Percentiles rank a stretch among this genome's conserved stretches.
These are phyloP conservation scores for Nothocercus julius DNA, from an alignment of 2,113 vertebrate species.

Conservation along the genomic window DNA sequence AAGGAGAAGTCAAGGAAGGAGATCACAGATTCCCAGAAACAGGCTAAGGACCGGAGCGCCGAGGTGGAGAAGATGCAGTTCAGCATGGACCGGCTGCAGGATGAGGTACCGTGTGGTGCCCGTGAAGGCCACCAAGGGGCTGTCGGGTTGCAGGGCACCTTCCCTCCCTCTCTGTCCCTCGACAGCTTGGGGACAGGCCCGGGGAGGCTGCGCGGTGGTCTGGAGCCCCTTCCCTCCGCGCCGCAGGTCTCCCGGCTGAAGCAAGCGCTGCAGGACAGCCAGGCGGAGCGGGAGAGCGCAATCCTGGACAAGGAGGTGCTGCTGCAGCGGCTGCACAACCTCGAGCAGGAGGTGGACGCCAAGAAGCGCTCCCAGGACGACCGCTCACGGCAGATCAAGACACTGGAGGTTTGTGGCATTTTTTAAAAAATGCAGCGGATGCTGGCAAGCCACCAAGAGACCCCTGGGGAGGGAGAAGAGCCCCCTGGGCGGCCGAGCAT, in stretches of 20 bases:
- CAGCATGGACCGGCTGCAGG: constrained; percentile 82
- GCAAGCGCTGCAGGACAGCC: constrained; percentile 83
- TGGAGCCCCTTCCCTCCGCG: accelerated
- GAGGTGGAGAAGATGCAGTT: constrained; percentile 84
- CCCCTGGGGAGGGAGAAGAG: background rate
- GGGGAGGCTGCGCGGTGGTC: background rate
- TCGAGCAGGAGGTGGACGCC: constrained; percentile 86
- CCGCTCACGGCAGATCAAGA: constrained; percentile 83
- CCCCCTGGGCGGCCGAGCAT: too few relatives aligned
- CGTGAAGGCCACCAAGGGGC: background rate
- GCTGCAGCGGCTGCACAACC: constrained; percentile 84
- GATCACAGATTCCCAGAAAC: constrained; percentile 85
- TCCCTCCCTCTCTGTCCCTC: accelerated
- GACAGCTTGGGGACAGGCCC: accelerated
- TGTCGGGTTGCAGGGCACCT: accelerated
- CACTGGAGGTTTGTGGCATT: constrained; percentile 81
- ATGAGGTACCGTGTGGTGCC: constrained; percentile 80
- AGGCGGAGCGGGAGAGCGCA: constrained; percentile 84
- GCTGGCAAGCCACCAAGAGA: too few relatives aligned
- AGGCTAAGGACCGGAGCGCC: constrained; percentile 81
- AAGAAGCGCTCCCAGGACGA: constrained; percentile 84
- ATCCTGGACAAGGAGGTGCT: constrained; percentile 89
- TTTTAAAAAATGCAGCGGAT: background rate
- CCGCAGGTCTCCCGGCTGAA: constrained; percentile 83
- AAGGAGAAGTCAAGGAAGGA: constrained; percentile 88